Base-by-base conservation (phyloP, 2,797 vertebrate genomes). In the Parambassis ranga region DNA sequence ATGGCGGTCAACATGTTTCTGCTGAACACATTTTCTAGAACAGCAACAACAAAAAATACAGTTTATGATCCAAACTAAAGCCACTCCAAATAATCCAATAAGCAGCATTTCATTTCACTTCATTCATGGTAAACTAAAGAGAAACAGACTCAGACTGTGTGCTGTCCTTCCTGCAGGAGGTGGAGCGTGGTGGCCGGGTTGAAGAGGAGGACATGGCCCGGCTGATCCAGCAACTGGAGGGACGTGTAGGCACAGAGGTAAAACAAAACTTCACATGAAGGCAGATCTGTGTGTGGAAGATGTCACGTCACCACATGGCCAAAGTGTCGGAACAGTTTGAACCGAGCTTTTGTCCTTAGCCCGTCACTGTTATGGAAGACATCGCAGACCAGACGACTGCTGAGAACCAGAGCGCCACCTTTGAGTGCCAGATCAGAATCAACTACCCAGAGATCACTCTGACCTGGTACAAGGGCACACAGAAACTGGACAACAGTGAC, bases 361-460 rank as follows among this genome's bases (percentile, higher is more conserved):
- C 97, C 23, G 81, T 99, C 75, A 93, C 93, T 35, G 92, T 99
- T 68, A 63, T 95, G 76, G 95, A 91, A 70, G 96, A 97, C 84
- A 95, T 99, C 91, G 89, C 89, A 66, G 94, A 98, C 88, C 94
- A 96, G 84, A 93, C 74, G 0, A 86, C 91, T 14, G 60, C 91
- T 47, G 91, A 92, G 88, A 94, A 94, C 72, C 91, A 94, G 60
- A 93, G 91, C 8, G 95, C 95, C 37, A 50, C 91, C 24, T 98
- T 99, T 71, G 91, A 96, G 90, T 98, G 96, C 76, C 90, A 93
- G 47, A 94, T 99, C 84, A 93, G 90, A 82, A 98, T 99, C 82
- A 98, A 98, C 89, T 98, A 98, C 82, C 96, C 96, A 8, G 98
- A 99, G 93, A 98, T 99, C 82, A 89, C 91, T 5, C 92, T 98